phyloP scores from a whole-genome alignment of 2,113 vertebrate genomes.

The Guaruba guarouba region DNA sequence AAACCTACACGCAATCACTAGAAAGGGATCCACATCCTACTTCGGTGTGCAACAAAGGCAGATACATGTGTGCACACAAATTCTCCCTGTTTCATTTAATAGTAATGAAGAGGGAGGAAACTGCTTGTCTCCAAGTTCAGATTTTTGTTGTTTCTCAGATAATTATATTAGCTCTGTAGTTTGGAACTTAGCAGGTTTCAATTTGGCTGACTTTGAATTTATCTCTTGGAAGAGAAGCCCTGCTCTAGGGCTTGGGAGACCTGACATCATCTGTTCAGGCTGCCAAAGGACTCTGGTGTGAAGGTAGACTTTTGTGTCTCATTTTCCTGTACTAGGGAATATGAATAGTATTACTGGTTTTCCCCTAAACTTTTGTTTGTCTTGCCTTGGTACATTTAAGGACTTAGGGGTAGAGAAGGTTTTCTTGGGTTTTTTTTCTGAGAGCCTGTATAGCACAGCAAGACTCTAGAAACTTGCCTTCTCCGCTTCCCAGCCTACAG shows the following conservation, averaged over 20 bases:
- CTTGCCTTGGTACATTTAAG: background rate
- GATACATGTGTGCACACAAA: background rate
- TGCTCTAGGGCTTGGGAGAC: background rate
- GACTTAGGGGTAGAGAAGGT: background rate
- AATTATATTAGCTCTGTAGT: background rate
- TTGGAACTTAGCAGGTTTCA: background rate
- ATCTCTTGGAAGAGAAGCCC: background rate
- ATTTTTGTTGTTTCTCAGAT: background rate
- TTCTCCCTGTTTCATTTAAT: background rate
- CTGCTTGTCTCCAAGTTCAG: background rate
- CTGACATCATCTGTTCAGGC: background rate
- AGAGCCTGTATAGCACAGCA: background rate
- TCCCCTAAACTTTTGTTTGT: background rate
- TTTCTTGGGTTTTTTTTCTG: background rate
- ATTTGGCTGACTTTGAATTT: background rate
- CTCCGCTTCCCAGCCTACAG: background rate
- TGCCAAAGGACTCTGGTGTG: background rate
- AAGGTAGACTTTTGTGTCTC: background rate
- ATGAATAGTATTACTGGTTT: background rate
- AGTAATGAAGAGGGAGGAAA: background rate
- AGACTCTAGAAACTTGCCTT: background rate
- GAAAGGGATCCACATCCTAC: background rate
- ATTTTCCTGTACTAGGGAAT: background rate
- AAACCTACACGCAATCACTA: background rate
- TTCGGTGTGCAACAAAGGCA: background rate